A percentile compares a stretch with the other conserved stretches of the same genome.
These are phyloP conservation scores for Eubasilissa splendida DNA, from an alignment of 2,888 invertebrate genomes.

Conservation along the genomic window DNA sequence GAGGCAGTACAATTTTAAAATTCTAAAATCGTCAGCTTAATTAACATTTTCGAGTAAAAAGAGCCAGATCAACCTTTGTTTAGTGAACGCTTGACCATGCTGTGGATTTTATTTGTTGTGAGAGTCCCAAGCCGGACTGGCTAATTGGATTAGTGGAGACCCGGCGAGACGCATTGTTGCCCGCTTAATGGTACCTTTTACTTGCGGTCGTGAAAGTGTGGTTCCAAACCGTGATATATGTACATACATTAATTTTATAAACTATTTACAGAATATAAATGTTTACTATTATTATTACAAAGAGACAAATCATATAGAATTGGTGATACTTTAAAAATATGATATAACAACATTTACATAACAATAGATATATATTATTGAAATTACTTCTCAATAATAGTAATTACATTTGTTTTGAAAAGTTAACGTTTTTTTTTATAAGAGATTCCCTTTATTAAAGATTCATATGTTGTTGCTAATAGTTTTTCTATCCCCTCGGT, in stretches of 20 bases:
- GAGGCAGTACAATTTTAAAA: background rate
- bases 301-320: too few species aligned
- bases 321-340: too few species aligned
- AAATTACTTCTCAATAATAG: too few species aligned
- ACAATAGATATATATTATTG: too few species aligned
- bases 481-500: too few species aligned
- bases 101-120: background rate
- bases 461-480: too few species aligned
- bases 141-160: background rate
- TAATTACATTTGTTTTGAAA: too few species aligned
- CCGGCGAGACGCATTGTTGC: slow-evolving; percentile 25
- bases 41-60: background rate
- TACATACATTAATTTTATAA: background rate
- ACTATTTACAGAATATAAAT: background rate
- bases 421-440: too few species aligned
- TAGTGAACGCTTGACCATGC: background rate
- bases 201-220: background rate
- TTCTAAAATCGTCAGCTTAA: background rate
- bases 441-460: too few species aligned
- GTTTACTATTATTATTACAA: too few species aligned
- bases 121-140: background rate
- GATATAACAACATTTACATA: too few species aligned
- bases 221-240: background rate
- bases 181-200: background rate
- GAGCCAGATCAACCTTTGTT: background rate